Evolutionary conservation across 2,113 vertebrate genomes (phyloP), one percentile per base, ranked within the genome.

Genomic region (Sorex fumeus): DNA sequence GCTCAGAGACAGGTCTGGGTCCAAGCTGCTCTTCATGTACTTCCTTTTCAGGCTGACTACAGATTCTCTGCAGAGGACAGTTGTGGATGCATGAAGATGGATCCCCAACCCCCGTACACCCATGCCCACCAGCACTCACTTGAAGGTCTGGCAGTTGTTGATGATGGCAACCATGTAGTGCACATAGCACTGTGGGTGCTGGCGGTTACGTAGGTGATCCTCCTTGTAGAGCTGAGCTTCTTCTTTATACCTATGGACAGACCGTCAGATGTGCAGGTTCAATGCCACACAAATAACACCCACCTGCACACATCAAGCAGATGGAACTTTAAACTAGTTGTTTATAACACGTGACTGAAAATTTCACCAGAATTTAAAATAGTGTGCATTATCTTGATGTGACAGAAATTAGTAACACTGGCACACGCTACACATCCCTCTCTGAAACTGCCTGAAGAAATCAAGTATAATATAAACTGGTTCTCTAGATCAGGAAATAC

Each of bases 121-220:
- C 25, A 30, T 9, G 28, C 6, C 64, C 28, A 66, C 27, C 12
- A 15, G n/a, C 1, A 94, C 98, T 97, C 96, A 99, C 99, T 98
- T 99, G 95, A 99, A 99, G 0, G 99, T 99, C 95, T 99, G 99
- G 96, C 99, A 99, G 97, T 99, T 99, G 97, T 99, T 99, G 96
- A 99, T 99, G 94, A 99, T 97, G 79, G 99, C 99, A 4, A 99
- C 98, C 99, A 99, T 98, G 94, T 99, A 99, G 67, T 99, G 99
- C 9, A 99, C 99, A 0, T 99, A 99, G 96, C 98, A 99, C 8
- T 98, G 99, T 4, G 99, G 99, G 84, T 98, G 98, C 97, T 99
- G 98, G 69, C 99, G 98, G 93, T 99, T 98, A 91, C 98, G 98
- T 93, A 99, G 95, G 87, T 99, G 99, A 10, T 99, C 99, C 87